A percentile compares a stretch with the other conserved stretches of the same genome.
Conservation (phyloP, 2,888 invertebrate species). For the Anagyrus pseudococci region DNA sequence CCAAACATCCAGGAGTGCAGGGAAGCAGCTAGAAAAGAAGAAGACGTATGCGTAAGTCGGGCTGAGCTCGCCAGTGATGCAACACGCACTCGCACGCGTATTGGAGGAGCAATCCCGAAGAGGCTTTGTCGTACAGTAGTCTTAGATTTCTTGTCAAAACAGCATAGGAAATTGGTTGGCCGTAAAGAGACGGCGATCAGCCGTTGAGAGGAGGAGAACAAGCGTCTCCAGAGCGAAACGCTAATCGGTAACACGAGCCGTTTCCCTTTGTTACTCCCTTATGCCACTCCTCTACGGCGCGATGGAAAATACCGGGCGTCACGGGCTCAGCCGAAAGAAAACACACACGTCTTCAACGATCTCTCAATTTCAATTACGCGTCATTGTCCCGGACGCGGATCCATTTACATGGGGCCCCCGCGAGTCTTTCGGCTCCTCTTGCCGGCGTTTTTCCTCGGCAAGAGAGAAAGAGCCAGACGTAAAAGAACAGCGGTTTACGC, state of each 20-base stretch:
- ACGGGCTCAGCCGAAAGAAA: background rate
- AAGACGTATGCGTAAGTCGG: too few species aligned
- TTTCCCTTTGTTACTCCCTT: slow-evolving; percentile 36
- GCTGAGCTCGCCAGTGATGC: too few species aligned
- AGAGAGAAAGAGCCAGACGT: background rate
- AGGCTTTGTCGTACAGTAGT: slow-evolving; percentile 8
- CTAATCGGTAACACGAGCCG: slow-evolving; percentile 59
- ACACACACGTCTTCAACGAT: background rate
- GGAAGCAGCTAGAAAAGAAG: too few species aligned
- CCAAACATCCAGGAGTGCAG: too few species aligned
- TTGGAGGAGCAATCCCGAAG: background rate
- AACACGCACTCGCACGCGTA: background rate
- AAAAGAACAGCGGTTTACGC: background rate
- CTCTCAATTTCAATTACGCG: slow-evolving; percentile 3
- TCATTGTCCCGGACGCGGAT: background rate
- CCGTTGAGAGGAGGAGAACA: slow-evolving; percentile 2
- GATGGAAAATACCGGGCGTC: slow-evolving; percentile 20
- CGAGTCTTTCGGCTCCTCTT: background rate
- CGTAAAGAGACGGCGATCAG: slow-evolving; percentile 3
- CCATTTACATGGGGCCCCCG: slow-evolving; percentile 1
- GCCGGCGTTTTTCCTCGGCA: slow-evolving; percentile 12
- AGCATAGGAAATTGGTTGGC: slow-evolving; percentile 41
- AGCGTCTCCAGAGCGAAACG: slow-evolving; percentile 43
- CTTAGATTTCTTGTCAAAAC: slow-evolving; percentile 56
- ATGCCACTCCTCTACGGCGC: slow-evolving; percentile 9